These are phyloP conservation scores for Ditylenchus dipsaci DNA, from an alignment of 1,140 invertebrate genomes.

Conservation along the genomic window DNA sequence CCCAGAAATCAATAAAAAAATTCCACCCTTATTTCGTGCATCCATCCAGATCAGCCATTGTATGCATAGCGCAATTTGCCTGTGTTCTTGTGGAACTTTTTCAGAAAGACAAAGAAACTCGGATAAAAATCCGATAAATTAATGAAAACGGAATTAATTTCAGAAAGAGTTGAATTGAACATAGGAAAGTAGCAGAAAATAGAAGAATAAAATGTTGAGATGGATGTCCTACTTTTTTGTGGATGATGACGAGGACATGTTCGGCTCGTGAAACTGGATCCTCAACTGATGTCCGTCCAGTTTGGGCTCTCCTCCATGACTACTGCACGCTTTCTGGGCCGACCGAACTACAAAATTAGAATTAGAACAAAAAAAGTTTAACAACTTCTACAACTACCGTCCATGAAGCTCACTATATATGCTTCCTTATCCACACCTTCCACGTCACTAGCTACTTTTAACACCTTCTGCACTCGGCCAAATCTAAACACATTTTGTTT, in stretches of 20 bases:
- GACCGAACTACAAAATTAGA: neutral
- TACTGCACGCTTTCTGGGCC: neutral
- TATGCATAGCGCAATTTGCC: too few relatives aligned
- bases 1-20: too few relatives aligned
- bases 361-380: too few relatives aligned
- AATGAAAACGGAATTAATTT: neutral
- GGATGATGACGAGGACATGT: neutral
- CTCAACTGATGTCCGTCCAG: neutral
- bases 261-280: slow-evolving; percentile 3
- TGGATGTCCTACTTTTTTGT: neutral
- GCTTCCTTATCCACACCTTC: neutral
- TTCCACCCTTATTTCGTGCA: too few relatives aligned
- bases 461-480: slow-evolving; percentile 7
- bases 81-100: too few relatives aligned
- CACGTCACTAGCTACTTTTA: neutral
- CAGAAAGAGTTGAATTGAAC: neutral
- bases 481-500: neutral
- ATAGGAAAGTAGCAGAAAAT: neutral
- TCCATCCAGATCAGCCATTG: too few relatives aligned
- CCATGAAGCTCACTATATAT: slow-evolving; percentile 7
- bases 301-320: neutral
- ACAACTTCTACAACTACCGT: neutral
- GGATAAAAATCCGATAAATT: slow-evolving; percentile 8
- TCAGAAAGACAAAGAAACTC: neutral
- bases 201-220: neutral